Percentiles rank a stretch among this genome's conserved stretches.
phyloP scores from a whole-genome alignment of 23 tunicate genomes.

The Trididemnum miniatum region DNA sequence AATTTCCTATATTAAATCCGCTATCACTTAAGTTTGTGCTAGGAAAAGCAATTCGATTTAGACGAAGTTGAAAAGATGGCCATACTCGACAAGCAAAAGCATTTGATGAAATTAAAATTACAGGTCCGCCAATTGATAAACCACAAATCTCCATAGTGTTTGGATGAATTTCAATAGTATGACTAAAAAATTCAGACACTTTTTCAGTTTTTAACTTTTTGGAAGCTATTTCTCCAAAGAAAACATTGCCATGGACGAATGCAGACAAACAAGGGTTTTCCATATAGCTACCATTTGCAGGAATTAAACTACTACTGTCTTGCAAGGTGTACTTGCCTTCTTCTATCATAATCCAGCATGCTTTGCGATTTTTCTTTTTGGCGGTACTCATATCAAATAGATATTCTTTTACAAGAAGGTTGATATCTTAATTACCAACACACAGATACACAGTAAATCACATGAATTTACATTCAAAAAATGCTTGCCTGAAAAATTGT shows the following conservation, averaged over 20 bases:
- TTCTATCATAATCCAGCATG: slow-evolving; percentile 11
- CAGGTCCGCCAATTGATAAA: slow-evolving; percentile 58
- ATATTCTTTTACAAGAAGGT: too few species aligned
- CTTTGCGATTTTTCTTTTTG: slow-evolving; percentile 16
- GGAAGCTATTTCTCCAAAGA: slow-evolving; percentile 30
- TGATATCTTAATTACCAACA: too few species aligned
- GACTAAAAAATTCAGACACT: slow-evolving; percentile 2
- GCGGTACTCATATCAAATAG: background rate
- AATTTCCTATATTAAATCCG: background rate
- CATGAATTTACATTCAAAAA: too few species aligned
- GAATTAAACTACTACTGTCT: background rate
- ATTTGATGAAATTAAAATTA: background rate
- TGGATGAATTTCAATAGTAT: slow-evolving; percentile 53
- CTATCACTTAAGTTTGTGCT: too few species aligned
- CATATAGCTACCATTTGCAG: background rate
- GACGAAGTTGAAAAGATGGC: slow-evolving; percentile 47
- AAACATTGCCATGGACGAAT: slow-evolving; percentile 2
- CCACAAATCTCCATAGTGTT: slow-evolving; percentile 84
- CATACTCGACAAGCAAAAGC: slow-evolving; percentile 43
- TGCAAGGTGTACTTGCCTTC: background rate
- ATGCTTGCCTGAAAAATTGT: too few species aligned
- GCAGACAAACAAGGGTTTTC: background rate
- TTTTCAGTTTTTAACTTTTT: slow-evolving; percentile 34
- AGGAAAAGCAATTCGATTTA: slow-evolving; percentile 25
- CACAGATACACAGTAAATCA: too few species aligned